These are phyloP conservation scores for Aplochiton taeniatus DNA, from an alignment of 2,797 vertebrate genomes.

Conservation along the genomic window DNA sequence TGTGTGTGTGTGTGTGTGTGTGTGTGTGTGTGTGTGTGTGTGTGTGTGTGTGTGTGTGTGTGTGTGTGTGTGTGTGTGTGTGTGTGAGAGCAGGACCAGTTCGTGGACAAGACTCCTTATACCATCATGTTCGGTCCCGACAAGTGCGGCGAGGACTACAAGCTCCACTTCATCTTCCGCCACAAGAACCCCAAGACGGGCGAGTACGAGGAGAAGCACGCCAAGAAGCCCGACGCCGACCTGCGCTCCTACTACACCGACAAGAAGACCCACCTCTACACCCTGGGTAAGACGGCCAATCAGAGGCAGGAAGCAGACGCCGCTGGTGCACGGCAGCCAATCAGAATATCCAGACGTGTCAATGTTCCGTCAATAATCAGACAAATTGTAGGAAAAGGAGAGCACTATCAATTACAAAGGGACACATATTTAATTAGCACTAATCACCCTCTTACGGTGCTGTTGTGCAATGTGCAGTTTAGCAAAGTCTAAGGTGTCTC, in stretches of 20 bases:
- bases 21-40: background rate
- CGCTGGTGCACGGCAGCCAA: no score
- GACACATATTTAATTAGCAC: no score
- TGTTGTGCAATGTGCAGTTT: no score
- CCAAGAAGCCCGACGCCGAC: conserved; percentile 91
- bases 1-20: background rate
- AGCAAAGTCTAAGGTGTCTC: no score
- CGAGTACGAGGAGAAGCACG: conserved; percentile 92
- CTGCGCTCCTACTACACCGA: conserved; percentile 93
- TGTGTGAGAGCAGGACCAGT: conserved; percentile 79
- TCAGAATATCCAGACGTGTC: no score
- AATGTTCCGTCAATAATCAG: no score
- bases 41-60: background rate
- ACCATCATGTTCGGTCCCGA: conserved; percentile 99
- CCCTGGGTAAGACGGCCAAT: conserved; percentile 80
- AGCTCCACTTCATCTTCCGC: conserved; percentile 98
- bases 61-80: background rate
- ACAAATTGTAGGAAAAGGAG: no score
- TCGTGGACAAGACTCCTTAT: conserved; percentile 95
- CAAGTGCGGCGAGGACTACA: conserved; percentile 98
- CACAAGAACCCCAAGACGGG: conserved; percentile 96
- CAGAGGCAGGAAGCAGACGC: no score
- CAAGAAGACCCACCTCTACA: conserved; percentile 97
- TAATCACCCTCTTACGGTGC: no score
- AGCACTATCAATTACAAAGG: no score